Base-by-base conservation (phyloP, 2,797 vertebrate genomes). In the Lithobates pipiens region DNA sequence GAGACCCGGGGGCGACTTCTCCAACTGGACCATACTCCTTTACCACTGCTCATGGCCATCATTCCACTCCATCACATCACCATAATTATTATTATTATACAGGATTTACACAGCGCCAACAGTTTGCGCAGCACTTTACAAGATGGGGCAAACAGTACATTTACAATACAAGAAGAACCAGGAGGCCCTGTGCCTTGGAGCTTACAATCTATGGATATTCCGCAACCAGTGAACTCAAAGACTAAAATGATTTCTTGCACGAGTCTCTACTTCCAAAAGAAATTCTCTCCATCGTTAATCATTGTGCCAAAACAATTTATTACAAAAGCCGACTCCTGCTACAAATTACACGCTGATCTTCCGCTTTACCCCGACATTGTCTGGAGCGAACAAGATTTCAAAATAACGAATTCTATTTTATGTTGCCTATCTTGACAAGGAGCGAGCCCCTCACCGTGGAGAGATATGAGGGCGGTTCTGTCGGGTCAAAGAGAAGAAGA, bases 401-500 rank as follows among this genome's bases (percentile, higher is more conserved):
- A 82, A 81, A 39, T 83, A 81, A 81, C 74, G 29, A 88, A 44
- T 6, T 34, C 84, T 91, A 27, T 88, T 89, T 89, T 73, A 78
- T 85, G 69, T 57, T 84, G 69, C 84, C 65, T 88, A 88, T 89
- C 76, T 83, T 90, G 84, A 88, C 87, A 90, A 92, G 69, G 88
- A 90, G 89, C 71, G 36, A 78, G 57, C 1, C 29, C 82, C 50
- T 61, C 80, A 54, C 67, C 90, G 89, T 89, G 75, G 83, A 88
- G 88, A 88, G 85, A 78, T 89, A 90, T 89, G 89, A 84, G 88
- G 91, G 89, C 79, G 89, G 87, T 90, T 90, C 89, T 89, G 88
- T 36, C 10, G 11, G 44, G 44, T 44, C 44, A 44, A 44, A 44
- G 44, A 44, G 10, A 44, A 1, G 44, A 10, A 10, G 44, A 88